Base-by-base conservation (phyloP, 1,140 invertebrate genomes). In the Mercenaria mercenaria region DNA sequence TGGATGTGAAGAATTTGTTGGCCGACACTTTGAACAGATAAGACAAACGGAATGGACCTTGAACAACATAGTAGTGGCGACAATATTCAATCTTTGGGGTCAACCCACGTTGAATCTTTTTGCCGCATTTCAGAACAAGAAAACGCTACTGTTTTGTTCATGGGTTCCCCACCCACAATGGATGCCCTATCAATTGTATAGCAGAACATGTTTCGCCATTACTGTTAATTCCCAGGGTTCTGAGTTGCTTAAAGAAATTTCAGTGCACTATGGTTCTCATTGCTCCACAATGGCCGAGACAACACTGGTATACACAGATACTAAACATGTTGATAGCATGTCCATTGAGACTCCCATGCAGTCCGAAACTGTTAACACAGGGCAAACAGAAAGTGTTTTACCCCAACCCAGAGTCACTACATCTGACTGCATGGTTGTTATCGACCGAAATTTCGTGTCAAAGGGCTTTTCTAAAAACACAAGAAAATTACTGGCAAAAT, bases 71-170 rank as follows among this genome's bases (percentile, higher is more conserved):
- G 69, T 83, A 20, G 59, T 88, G n/a, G 37, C 56, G 26, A 43
- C 23, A 83, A 56, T 85, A 41, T 84, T 90, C 67, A 20, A 26
- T 20, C 13, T 72, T 18, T 91, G 79, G 91, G 88, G 50, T 26
- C 59, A 81, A 34, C 80, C 84, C 20, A 29, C 67, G n/a, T 84
- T 91, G 59, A 84, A 91, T 72, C 77, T 90, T 20, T 91, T 89
- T 77, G 88, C 59, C 1, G 72, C 88, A 32, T n/a, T 59, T 8
- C 13, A 79, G 23, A 91, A 89, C 59, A 47, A 64, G 29, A 77
- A 89, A 41, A 84, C 90, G 8, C 29, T 18, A 20, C 69, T 91
- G 67, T 85, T 85, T 76, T 89, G 87, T 72, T 59, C 87, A 47
- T 91, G 90, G 90, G 37, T 47, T 47, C 76, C 76, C 13, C 43